Percentiles rank a stretch among this genome's conserved stretches.
Conservation (phyloP, 2,113 vertebrate genomes). For the Camarhynchus parvulus region DNA sequence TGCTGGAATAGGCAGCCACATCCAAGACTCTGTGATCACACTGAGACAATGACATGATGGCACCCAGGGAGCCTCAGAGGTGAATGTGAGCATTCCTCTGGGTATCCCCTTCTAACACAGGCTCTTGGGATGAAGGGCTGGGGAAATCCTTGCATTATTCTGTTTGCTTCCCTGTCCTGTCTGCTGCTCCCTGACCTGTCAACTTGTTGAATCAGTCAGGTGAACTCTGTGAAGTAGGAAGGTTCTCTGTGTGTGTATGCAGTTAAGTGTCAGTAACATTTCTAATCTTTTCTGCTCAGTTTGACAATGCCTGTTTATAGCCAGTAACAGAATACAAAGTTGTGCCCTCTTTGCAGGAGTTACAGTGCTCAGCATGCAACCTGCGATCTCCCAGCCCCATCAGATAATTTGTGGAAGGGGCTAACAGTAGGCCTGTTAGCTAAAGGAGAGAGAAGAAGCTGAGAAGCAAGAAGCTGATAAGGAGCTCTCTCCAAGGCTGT, state of each 20-base stretch:
- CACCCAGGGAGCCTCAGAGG: neutral
- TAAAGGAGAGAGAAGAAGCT: too few relatives aligned
- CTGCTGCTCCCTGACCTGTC: neutral
- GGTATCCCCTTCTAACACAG: neutral
- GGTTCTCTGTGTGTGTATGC: neutral
- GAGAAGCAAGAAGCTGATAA: too few relatives aligned
- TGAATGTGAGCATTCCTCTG: neutral
- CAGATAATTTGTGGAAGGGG: neutral
- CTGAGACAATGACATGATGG: neutral
- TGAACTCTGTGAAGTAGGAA: neutral
- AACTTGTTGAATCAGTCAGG: fast-evolving
- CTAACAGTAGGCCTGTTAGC: too few relatives aligned
- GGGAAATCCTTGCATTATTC: neutral
- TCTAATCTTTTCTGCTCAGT: neutral
- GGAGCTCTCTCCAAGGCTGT: too few relatives aligned
- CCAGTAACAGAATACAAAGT: neutral
- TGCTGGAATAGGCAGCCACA: neutral
- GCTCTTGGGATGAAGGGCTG: neutral
- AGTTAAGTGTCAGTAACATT: neutral
- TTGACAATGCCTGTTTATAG: neutral
- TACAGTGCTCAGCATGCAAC: neutral
- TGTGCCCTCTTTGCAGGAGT: neutral
- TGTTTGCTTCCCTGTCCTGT: neutral
- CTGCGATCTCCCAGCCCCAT: neutral
- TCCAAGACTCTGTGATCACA: neutral